Evolutionary conservation across 2,888 invertebrate genomes (phyloP), one percentile per base, ranked within the genome.

Genomic region (Julus scandinavius): DNA sequence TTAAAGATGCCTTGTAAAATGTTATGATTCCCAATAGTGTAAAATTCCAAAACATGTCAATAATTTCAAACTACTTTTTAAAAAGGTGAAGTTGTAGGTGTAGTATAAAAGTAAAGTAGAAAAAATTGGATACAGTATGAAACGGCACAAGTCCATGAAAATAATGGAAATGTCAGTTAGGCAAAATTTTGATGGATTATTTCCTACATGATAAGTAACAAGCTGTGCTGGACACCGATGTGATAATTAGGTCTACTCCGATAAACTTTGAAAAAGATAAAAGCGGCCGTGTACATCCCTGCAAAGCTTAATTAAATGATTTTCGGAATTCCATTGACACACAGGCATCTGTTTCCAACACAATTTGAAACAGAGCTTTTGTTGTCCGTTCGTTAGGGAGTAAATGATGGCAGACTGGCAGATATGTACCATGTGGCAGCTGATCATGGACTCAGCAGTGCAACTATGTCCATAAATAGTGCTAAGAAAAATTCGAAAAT

Each of bases 201-300:
- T 80, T 80, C 80, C 80, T 80, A 80, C 80, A 80, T 38, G 80
- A 38, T 80, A 80, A 80, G 80, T 80, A 80, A 80, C 80, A 80
- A 80, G 80, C 80, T 80, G 80, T 38, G 80, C 80, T 80, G 80
- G 80, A 80, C 80, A 80, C 80, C 80, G 38, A 80, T 38, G 80
- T 80, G 80, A 80, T 80, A 80, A 80, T 80, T 80, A 80, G 80
- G 80, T 80, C 80, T 80, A 80, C 20, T 80, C 13, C 38, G 29
- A 38, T 80, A 80, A 80, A 13, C 38, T 80, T 80, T 13, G 29
- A 29, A 29, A 80, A 38, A 80, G 38, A 80, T 80, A 80, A 38
- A 80, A 38, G 38, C 80, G 38, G 38, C 13, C 80, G 38, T 13
- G 80, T 13, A 80, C 29, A 80, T 13, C 80, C 80, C 80, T 29